Percentiles rank a stretch among this genome's conserved stretches.
Conservation (phyloP, 2,797 vertebrate species). For the Syngnathus acus region DNA sequence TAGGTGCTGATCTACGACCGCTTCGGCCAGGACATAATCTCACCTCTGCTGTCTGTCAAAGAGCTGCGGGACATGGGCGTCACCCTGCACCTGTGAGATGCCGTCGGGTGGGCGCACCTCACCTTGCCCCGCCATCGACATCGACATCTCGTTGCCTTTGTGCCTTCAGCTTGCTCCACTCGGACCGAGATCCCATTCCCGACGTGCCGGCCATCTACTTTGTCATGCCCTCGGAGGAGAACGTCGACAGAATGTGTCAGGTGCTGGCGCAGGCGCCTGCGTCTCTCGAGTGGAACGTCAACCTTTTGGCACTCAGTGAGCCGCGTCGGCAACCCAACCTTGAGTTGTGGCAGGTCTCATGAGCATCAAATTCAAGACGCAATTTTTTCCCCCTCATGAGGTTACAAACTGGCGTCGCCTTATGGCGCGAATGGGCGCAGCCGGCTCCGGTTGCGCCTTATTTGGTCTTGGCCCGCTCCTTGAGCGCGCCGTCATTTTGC, state of each 20-base stretch:
- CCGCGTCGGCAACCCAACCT: too few relatives aligned
- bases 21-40: conserved; percentile 97
- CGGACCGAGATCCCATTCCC: conserved; percentile 91
- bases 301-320: too few relatives aligned
- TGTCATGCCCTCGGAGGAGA: conserved; percentile 96
- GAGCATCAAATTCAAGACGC: too few relatives aligned
- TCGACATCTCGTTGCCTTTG: not conserved
- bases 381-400: too few relatives aligned
- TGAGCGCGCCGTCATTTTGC: too few relatives aligned
- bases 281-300: too few relatives aligned
- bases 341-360: too few relatives aligned
- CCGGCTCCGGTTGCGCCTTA: too few relatives aligned
- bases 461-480: too few relatives aligned
- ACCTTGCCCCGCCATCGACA: not conserved
- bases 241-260: conserved; percentile 95
- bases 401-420: too few relatives aligned
- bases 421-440: too few relatives aligned
- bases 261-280: conserved; percentile 41
- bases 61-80: conserved; percentile 96
- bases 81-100: conserved; percentile 89
- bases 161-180: conserved; percentile 80
- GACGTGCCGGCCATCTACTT: conserved; percentile 96
- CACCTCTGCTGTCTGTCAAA: conserved; percentile 90
- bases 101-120: conserved; percentile 2
- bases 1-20: conserved; percentile 95